A percentile compares a stretch with the other conserved stretches of the same genome.
phyloP scores from a whole-genome alignment of 1,140 invertebrate species.

The Halesus radiatus region DNA sequence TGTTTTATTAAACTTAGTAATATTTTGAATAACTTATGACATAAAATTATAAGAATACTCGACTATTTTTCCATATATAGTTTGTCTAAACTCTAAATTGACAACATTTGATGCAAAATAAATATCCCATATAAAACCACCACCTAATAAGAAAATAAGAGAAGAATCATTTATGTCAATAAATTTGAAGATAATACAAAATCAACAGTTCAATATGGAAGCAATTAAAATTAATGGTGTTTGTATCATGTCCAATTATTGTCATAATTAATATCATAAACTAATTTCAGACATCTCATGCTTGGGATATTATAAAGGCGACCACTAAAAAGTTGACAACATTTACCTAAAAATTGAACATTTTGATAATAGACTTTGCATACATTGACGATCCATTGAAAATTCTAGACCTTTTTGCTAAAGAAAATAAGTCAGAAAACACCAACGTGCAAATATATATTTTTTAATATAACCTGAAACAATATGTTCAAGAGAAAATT shows the following conservation, averaged over 20 bases:
- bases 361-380: background rate
- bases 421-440: background rate
- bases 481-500: background rate
- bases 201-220: background rate
- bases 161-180: background rate
- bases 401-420: constrained; percentile 1
- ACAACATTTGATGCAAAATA: constrained; percentile 10
- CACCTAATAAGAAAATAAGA: constrained; percentile 1
- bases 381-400: background rate
- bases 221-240: background rate
- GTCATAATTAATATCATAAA: constrained; percentile 8
- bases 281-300: constrained; percentile 23
- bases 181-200: constrained; percentile 13
- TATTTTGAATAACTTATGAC: background rate
- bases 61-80: background rate
- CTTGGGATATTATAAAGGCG: constrained; percentile 3
- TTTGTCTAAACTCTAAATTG: constrained; percentile 4
- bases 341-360: background rate
- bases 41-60: background rate
- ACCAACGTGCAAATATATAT: constrained; percentile 17
- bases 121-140: constrained; percentile 15
- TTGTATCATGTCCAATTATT: constrained; percentile 11
- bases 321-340: background rate
- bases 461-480: background rate
- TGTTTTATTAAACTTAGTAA: background rate